Evolutionary conservation across 2,888 invertebrate species (phyloP).

Genomic region (Hydropsyche betteni): DNA sequence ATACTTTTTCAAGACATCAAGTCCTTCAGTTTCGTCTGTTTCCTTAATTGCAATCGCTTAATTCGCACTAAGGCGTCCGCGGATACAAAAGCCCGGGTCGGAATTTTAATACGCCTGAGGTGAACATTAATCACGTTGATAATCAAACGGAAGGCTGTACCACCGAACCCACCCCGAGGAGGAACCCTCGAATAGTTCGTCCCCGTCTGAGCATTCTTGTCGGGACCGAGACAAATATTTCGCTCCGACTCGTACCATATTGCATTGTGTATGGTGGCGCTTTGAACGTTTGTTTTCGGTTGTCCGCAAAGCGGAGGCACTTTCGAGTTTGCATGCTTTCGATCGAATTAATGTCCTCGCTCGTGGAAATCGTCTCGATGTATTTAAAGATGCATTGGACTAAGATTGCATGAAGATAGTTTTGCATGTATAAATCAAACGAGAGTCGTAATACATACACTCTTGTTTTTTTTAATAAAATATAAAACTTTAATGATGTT

Average conservation of each 20-base stretch:
- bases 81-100: slow-evolving; percentile 37
- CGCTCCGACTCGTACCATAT: background rate
- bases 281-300: too few species aligned
- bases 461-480: too few species aligned
- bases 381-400: too few species aligned
- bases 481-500: too few species aligned
- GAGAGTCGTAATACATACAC: too few species aligned
- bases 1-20: too few species aligned
- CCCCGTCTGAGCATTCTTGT: slow-evolving; percentile 47
- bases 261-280: background rate
- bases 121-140: slow-evolving; percentile 51
- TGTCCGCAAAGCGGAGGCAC: too few species aligned
- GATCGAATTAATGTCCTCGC: slow-evolving; percentile 47
- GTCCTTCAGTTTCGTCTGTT: too few species aligned
- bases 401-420: too few species aligned
- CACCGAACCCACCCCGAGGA: background rate
- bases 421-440: too few species aligned
- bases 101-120: slow-evolving; percentile 51
- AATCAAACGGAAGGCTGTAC: slow-evolving; percentile 45
- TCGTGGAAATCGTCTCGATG: too few species aligned
- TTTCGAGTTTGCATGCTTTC: slow-evolving; percentile 49
- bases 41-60: slow-evolving; percentile 35
- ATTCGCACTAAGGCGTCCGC: slow-evolving; percentile 13
- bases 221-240: slow-evolving; percentile 49
- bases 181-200: slow-evolving; percentile 45